phyloP scores from a whole-genome alignment of 1,140 invertebrate species.

The Diorhabda sublineata region DNA sequence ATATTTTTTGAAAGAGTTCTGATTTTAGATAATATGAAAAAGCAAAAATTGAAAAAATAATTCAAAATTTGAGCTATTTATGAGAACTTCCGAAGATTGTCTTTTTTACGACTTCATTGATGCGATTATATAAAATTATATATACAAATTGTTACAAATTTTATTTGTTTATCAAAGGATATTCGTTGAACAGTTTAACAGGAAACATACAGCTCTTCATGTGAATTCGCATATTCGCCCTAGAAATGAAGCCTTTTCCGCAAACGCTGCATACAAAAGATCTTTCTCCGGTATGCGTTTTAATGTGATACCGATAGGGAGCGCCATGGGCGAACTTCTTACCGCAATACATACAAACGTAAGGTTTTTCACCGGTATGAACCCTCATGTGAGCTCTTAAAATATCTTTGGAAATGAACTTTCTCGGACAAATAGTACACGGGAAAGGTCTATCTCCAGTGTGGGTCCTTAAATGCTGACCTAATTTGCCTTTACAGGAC shows the following conservation, averaged over 20 bases:
- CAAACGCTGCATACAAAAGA: slow-evolving; percentile 58
- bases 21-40: too few species aligned
- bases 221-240: slow-evolving; percentile 16
- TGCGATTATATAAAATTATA: too few species aligned
- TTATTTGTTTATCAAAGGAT: slow-evolving; percentile 51
- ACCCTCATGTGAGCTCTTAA: slow-evolving; percentile 62
- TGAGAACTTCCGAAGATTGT: too few species aligned
- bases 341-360: slow-evolving; percentile 62
- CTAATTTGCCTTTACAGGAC: slow-evolving; percentile 61
- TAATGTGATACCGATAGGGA: slow-evolving; percentile 39
- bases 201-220: slow-evolving; percentile 17
- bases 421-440: slow-evolving; percentile 25
- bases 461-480: slow-evolving; percentile 44
- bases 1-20: too few species aligned
- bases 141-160: slow-evolving; percentile 26
- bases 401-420: slow-evolving; percentile 15
- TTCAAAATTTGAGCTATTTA: too few species aligned
- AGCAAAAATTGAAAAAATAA: too few species aligned
- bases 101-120: too few species aligned
- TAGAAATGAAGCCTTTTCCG: slow-evolving; percentile 63
- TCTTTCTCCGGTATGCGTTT: slow-evolving; percentile 56
- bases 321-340: slow-evolving; percentile 51
- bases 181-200: not conserved
- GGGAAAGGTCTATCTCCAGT: slow-evolving; percentile 17
- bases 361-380: slow-evolving; percentile 72